Conservation (phyloP, 2,888 invertebrate genomes). For the Salticus scenicus region DNA sequence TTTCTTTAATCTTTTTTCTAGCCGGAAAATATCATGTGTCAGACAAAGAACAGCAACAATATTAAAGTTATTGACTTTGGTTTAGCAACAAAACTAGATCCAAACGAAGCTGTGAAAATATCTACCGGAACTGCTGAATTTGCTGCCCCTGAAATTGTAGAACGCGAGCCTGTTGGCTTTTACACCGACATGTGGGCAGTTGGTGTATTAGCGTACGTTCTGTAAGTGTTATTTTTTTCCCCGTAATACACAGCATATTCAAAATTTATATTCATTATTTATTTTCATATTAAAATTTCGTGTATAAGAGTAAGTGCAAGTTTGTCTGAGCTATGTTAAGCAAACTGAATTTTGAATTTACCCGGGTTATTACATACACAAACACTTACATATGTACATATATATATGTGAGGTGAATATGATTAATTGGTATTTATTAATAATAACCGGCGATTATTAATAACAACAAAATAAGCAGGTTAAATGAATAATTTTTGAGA, state of each 20-base stretch:
- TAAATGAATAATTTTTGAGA: too few species aligned
- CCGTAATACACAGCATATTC: not conserved
- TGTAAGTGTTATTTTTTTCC: conserved; percentile 83
- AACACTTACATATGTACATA: too few species aligned
- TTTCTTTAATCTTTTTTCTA: conserved; percentile 79
- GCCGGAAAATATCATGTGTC: conserved; percentile 99
- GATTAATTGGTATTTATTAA: too few species aligned
- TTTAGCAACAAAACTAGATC: conserved; percentile 97
- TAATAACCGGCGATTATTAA: too few species aligned
- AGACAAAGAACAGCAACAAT: conserved; percentile 93
- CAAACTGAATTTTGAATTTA: too few species aligned
- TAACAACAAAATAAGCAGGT: too few species aligned
- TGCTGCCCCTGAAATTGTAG: conserved; percentile 99
- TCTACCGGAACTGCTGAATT: conserved; percentile 99
- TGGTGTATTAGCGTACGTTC: conserved; percentile 97
- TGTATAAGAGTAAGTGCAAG: too few species aligned
- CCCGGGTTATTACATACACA: too few species aligned
- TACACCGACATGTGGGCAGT: conserved; percentile 99
- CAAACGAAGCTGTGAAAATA: conserved; percentile 98
- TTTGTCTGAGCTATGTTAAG: too few species aligned
- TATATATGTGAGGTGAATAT: too few species aligned
- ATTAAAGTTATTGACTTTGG: conserved; percentile 99
- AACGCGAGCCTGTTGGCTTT: conserved; percentile 98
- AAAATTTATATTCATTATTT: not conserved
- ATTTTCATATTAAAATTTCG: too few species aligned